These are phyloP conservation scores for Morphnarchus princeps DNA, from an alignment of 2,113 vertebrate genomes.

Conservation along the genomic window DNA sequence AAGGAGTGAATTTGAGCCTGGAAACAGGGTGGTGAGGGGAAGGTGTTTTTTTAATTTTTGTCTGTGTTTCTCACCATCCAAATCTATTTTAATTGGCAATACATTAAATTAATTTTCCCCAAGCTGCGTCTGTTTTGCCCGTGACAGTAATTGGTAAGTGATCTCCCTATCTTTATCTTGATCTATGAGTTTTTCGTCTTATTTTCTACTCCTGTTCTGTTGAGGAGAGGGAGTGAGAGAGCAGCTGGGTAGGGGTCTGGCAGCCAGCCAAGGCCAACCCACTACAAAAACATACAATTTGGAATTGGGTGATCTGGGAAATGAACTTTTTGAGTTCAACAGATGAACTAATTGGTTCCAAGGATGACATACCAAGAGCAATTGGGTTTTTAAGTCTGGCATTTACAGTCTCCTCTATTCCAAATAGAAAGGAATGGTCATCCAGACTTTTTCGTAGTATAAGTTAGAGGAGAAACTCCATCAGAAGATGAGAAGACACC, in stretches of 20 bases:
- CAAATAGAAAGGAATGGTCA: background rate
- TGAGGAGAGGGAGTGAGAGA: background rate
- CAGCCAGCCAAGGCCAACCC: background rate
- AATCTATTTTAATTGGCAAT: background rate
- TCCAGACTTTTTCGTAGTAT: background rate
- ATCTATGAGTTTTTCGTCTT: background rate
- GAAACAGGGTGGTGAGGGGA: background rate
- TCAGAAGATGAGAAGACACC: background rate
- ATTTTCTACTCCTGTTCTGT: background rate
- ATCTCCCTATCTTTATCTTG: background rate
- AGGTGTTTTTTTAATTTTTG: background rate
- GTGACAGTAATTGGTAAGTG: background rate
- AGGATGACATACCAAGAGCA: background rate
- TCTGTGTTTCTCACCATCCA: background rate
- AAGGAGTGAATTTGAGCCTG: background rate
- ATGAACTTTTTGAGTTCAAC: background rate
- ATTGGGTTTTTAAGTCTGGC: fast-evolving
- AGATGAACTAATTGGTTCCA: background rate
- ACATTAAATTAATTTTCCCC: background rate
- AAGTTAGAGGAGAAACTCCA: background rate
- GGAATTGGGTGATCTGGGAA: background rate
- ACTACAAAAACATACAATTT: background rate
- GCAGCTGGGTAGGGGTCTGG: background rate
- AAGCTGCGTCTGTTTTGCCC: background rate
- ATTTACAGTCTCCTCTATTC: background rate